Base-by-base conservation (phyloP, 1,140 invertebrate genomes). In the Mya arenaria region DNA sequence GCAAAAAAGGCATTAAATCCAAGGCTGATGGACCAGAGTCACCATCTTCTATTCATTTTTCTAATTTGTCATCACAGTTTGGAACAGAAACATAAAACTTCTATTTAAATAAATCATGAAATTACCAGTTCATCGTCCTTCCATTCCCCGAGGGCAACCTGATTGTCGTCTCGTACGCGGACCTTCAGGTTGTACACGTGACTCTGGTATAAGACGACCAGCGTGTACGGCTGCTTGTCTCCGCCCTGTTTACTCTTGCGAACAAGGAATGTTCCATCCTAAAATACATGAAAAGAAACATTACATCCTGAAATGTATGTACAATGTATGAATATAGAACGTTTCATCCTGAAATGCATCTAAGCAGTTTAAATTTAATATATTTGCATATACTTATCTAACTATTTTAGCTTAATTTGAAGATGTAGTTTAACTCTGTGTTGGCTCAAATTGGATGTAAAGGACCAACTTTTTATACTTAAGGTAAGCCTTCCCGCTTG, bases 251-350 rank as follows among this genome's bases (percentile, higher is more conserved):
- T 82, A 68, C 83, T 86, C 25, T 72, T 75, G 8, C 84, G 81
- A 15, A 86, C 84, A 63, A 86, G 71, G 37, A 77, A 86, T 37
- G 83, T 75, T 3, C 85, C 84, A 73, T 85, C 83, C 85, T 86
- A 72, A 32, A 85, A 78, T 28, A 72, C 23, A 41, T n/a, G 19
- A 37, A 71, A 15, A 30, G 1, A 1, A 62, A 19, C 13, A 41
- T 36, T 62, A 15, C 17, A 62, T 62, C 30, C 1, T 23, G 30
- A 28, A 62, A 25, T 25, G 30, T 32, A 15, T 25, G 19, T 4
- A 19, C 17, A 28, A 62, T 62, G 23, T 28, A 62, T 4, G 28
- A 62, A 4, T 5, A 28, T 62, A 25, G 19, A 19, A 48, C 10
- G 44, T 48, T 28, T 62, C 30, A 28, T 28, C 28, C 23, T 23